Conservation (phyloP, 1,140 invertebrate genomes). For the Macrobrachium nipponense region DNA sequence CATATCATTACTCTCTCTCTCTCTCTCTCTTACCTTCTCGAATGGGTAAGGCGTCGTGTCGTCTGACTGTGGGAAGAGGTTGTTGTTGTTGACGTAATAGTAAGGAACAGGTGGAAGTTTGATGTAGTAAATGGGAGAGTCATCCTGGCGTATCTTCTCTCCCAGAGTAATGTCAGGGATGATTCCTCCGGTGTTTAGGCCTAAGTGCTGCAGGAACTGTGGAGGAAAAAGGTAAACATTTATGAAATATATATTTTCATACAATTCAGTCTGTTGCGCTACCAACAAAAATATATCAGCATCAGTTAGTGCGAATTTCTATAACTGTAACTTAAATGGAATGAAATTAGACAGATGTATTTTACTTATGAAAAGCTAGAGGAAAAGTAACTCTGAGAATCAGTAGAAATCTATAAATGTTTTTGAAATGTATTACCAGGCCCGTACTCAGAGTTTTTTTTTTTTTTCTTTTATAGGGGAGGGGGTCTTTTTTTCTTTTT, state of each 20-base stretch:
- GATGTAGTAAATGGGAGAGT: conserved; percentile 55
- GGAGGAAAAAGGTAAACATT: background rate
- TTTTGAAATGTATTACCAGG: too few species aligned
- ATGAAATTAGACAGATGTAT: too few species aligned
- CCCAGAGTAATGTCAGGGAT: conserved; percentile 4
- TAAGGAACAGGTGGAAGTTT: conserved; percentile 49
- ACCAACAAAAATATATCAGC: too few species aligned
- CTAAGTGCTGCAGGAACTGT: conserved; percentile 36
- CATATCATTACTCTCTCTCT: background rate
- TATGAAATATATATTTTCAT: background rate
- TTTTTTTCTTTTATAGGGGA: too few species aligned
- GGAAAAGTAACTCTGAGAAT: too few species aligned
- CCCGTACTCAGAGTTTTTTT: too few species aligned
- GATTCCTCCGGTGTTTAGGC: conserved; percentile 22
- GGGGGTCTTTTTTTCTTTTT: too few species aligned
- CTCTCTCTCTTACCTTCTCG: background rate
- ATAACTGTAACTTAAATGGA: too few species aligned
- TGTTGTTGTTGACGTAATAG: conserved; percentile 48
- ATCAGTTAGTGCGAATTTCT: too few species aligned
- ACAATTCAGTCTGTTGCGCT: background rate
- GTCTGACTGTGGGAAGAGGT: conserved; percentile 5
- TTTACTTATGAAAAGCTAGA: too few species aligned
- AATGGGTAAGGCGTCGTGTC: background rate
- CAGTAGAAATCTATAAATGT: too few species aligned
- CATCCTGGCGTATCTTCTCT: conserved; percentile 19